Conservation (phyloP, 2,797 vertebrate genomes). For the Sibirionetta formosa region DNA sequence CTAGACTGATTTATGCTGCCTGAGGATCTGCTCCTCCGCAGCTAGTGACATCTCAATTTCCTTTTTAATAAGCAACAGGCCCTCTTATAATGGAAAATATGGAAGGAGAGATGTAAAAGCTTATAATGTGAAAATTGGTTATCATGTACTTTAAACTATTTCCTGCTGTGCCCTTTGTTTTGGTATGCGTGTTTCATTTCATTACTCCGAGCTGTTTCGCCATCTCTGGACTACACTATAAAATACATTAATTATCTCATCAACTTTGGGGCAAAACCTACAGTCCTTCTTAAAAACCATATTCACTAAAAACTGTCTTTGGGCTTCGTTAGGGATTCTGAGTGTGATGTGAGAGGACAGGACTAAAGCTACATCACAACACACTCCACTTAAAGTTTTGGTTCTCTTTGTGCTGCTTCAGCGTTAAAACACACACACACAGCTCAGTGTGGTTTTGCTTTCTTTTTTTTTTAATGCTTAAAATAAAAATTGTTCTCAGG, state of each 20-base stretch:
- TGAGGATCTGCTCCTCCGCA: slow-evolving; percentile 37
- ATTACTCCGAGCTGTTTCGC: slow-evolving; percentile 19
- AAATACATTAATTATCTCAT: slow-evolving; percentile 61
- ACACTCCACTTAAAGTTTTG: background rate
- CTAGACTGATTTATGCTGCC: background rate
- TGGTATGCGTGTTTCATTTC: slow-evolving; percentile 42
- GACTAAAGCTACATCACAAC: background rate
- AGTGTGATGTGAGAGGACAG: background rate
- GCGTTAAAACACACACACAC: background rate
- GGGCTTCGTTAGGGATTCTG: slow-evolving; percentile 2
- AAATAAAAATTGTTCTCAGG: slow-evolving; percentile 40
- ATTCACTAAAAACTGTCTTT: slow-evolving; percentile 10
- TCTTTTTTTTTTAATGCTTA: background rate
- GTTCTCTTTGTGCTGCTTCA: background rate
- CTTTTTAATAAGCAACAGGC: slow-evolving; percentile 65
- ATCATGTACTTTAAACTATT: slow-evolving; percentile 61
- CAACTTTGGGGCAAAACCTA: slow-evolving; percentile 58
- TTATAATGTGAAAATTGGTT: slow-evolving; percentile 75
- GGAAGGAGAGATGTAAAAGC: slow-evolving; percentile 64
- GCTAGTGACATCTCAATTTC: slow-evolving; percentile 65
- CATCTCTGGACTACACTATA: background rate
- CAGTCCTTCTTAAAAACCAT: slow-evolving; percentile 22
- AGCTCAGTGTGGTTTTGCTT: background rate
- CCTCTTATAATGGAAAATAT: slow-evolving; percentile 50
- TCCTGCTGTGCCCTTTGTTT: slow-evolving; percentile 73